phyloP scores from a whole-genome alignment of 2,113 vertebrate genomes.

The Propithecus coquereli region DNA sequence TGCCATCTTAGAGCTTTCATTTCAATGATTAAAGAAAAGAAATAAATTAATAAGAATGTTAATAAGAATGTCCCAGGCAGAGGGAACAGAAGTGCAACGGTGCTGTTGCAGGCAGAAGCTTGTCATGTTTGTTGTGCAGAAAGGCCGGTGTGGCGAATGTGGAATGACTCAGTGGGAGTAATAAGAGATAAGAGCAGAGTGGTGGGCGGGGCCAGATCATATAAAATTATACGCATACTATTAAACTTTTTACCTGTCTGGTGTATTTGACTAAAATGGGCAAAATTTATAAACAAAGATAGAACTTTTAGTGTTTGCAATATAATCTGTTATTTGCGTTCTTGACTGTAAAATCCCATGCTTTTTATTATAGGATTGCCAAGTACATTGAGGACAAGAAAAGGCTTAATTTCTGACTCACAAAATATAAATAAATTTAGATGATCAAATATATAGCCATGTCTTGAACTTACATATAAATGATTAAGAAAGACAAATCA shows the following conservation, averaged over 20 bases:
- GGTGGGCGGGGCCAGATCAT: background rate
- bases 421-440: constrained; percentile 28
- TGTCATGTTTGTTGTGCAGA: background rate
- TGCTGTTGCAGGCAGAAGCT: background rate
- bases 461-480: background rate
- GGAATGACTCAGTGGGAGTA: background rate
- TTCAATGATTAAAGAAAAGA: background rate
- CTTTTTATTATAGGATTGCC: constrained; percentile 20
- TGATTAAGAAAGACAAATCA: background rate
- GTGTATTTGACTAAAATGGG: background rate
- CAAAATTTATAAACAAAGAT: background rate
- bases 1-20: background rate
- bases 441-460: background rate
- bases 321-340: background rate
- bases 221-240: background rate
- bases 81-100: background rate
- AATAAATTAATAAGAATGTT: background rate
- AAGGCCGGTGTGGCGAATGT: background rate
- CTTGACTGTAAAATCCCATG: background rate
- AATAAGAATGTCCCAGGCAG: background rate
- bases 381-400: background rate
- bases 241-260: background rate
- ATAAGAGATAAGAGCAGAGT: background rate
- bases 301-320: background rate
- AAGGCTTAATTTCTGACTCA: background rate